Conservation (phyloP, 2,797 vertebrate species). For the Gallinago solitaria region DNA sequence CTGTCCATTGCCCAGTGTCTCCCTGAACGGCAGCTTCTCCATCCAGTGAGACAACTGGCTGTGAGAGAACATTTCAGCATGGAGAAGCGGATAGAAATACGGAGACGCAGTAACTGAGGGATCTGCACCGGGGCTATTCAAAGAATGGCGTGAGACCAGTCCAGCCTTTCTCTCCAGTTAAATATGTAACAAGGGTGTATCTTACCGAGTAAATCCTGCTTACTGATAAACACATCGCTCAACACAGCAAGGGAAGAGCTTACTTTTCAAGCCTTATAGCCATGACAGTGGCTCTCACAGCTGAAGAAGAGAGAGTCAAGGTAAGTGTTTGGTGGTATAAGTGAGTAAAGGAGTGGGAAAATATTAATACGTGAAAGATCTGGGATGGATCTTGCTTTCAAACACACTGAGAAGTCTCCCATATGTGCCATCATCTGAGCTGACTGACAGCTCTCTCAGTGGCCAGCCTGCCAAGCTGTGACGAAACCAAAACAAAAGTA, state of each 20-base stretch:
- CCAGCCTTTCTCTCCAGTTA: background rate
- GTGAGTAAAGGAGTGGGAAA: background rate
- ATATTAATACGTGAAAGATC: too few species aligned
- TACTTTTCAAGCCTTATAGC: background rate
- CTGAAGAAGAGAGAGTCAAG: background rate
- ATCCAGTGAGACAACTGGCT: background rate
- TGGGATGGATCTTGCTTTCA: background rate
- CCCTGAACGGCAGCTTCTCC: background rate
- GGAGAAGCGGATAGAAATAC: background rate
- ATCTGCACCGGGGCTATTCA: background rate
- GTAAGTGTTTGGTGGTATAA: background rate
- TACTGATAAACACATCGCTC: background rate
- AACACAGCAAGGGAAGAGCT: background rate
- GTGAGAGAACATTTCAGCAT: background rate
- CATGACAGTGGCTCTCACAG: background rate
- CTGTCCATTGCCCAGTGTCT: background rate
- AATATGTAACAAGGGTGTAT: background rate
- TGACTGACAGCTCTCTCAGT: background rate
- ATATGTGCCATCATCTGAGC: background rate
- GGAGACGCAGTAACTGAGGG: background rate
- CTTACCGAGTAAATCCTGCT: background rate
- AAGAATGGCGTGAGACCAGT: fast-evolving
- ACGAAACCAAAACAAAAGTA: background rate
- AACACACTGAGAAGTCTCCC: background rate
- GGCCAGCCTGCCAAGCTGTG: background rate